Evolutionary conservation across 1,140 invertebrate genomes (phyloP), one percentile per base, ranked within the genome.

Genomic region (Neodiprion virginianus): DNA sequence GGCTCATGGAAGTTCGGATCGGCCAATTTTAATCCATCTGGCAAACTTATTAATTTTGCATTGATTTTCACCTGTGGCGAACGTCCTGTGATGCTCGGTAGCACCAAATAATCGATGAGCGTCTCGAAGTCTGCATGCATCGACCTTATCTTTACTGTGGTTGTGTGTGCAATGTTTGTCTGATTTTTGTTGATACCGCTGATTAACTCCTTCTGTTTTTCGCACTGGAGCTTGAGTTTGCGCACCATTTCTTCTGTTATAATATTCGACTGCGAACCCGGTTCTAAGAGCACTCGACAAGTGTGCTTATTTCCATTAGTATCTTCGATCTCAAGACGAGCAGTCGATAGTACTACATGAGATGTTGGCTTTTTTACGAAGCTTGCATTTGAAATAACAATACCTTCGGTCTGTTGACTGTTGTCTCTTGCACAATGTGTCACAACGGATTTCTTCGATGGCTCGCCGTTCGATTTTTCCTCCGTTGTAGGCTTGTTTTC

Each of bases 1-100:
- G 76, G 74, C 49, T 71, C 50, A 70, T 81, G 53, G 69, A 83
- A 83, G n/a, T 75, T 61, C 14, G 79, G 76, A 77, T 83, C 83
- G 14, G 80, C 81, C n/a, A 83, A 72, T 8, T 17, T 48, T 7
- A 76, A 70, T 10, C 73, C 73, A 40, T 50, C 71, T 68, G 74
- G 77, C 28, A 79, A 73, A 9, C 48, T 12, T 1, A 77, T 14
- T 9, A 61, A 12, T 7, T 47, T 49, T 70, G n/a, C 49, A 71
- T 77, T 61, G 23, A 78, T 40, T 47, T 7, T 48, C 7, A 74
- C 17, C 11, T 71, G 69, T 17, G 76, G 78, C 68, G 78, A 53
- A 9, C 67, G 48, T 47, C 71, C 73, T 4, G 78, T 78, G 47
- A 78, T 77, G 5, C 67, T 68, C n/a, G 72, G 21, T 12, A 79